Base-by-base conservation (phyloP, 2,113 vertebrate genomes). In the Sylvilagus bachmani region DNA sequence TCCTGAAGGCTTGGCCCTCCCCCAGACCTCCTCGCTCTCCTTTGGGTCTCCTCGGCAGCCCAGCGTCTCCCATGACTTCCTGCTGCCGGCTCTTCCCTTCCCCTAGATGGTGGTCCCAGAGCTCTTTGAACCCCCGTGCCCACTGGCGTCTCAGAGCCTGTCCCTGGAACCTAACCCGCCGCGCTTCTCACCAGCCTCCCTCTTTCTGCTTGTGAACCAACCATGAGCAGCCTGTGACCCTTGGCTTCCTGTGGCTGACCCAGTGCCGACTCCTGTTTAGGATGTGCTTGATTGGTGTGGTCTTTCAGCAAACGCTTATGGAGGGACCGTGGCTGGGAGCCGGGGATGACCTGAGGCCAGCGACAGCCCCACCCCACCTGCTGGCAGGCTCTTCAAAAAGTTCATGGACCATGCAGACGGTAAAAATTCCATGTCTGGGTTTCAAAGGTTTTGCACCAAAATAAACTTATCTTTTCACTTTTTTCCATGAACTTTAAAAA, bases 41-140 rank as follows among this genome's bases (percentile, higher is more conserved):
- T 38, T 2, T 0, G 1, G 14, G 10, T 22, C 36, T 58, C 0
- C 0, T 4, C 4, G 29, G 51, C 7, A 3, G 7, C 12, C 44
- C 5, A 1, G 21, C 3, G 0, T 38, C 53, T 12, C 21, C 25
- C 22, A 5, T 24, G 22, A 19, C 9, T 25, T 16, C 5, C 36
- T 82, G 74, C 51, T 24, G 21, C 58, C 66, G 33, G 31, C 21
- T 67, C 66, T 74, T 12, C 10, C 27, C 51, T 27, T 58, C 7
- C 49, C 9, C 3, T 58, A 6, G 55, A 25, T 11, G 0, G 16
- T 61, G 17, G 38, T 75, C 67, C 61, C 38, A 1, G 17, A 24
- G 74, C 9, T 5, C 2, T 10, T 38, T 8, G 29, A 11, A 9
- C 3, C 29, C 69, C 14, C 1, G 3, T 22, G 21, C 75, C 55